phyloP scores from a whole-genome alignment of 2,797 vertebrate genomes.

The Aphelocoma californica region DNA sequence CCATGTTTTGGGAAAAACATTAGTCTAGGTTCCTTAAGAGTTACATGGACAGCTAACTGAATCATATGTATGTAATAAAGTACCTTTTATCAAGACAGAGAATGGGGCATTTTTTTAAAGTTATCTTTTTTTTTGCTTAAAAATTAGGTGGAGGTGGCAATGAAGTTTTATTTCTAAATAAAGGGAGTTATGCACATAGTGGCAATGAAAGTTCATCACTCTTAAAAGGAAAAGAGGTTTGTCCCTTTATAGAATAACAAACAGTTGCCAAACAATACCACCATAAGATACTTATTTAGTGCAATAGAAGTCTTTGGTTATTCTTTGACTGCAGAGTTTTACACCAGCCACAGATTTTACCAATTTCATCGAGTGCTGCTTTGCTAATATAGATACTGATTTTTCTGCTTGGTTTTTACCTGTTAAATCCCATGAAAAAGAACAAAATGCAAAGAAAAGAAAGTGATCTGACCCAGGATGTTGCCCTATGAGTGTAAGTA shows the following conservation, averaged over 20 bases:
- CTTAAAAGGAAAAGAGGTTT: background rate
- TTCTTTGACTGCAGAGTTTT: background rate
- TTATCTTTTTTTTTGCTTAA: background rate
- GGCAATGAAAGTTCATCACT: background rate
- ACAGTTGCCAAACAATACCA: background rate
- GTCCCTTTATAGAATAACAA: background rate
- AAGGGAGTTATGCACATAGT: background rate
- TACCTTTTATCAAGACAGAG: background rate
- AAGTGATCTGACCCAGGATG: background rate
- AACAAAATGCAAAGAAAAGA: background rate
- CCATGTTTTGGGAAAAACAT: background rate
- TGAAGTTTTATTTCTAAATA: background rate
- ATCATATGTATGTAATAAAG: background rate
- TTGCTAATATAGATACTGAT: background rate
- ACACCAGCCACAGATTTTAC: background rate
- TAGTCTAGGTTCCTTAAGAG: background rate
- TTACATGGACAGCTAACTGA: background rate
- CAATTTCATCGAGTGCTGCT: background rate
- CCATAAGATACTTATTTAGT: background rate
- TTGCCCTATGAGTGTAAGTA: fast-evolving
- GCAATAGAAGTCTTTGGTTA: background rate
- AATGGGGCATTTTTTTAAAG: background rate
- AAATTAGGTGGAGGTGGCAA: background rate
- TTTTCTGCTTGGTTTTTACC: background rate
- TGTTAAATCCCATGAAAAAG: background rate